Evolutionary conservation across 2,113 vertebrate species (phyloP), one percentile per base, ranked within the genome.

Genomic region (Cynocephalus volans): DNA sequence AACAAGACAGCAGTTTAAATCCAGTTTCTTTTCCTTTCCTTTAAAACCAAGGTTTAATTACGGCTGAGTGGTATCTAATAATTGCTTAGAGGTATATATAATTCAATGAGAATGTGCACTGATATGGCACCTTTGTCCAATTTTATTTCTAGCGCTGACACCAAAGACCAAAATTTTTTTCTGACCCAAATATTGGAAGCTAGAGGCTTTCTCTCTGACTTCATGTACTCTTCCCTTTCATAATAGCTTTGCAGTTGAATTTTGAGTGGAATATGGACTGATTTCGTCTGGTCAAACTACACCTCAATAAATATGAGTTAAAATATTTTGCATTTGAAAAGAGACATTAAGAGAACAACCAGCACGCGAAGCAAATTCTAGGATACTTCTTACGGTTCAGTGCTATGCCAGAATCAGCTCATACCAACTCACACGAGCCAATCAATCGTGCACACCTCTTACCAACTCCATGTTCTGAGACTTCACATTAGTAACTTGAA

Each of bases 131-230:
- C 21, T 88, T 80, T 69, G 19, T 45, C 26, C 52, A 50, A 36
- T 50, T 92, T 89, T 81, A 33, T 62, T 94, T 81, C 31, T 69
- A 70, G 36, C 11, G 80, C 31, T 54, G 36, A 65, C 41, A 69
- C 15, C 33, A 67, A 82, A 81, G 83, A 24, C 8, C 4, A 82
- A 4, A 26, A 90, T 84, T 88, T 64, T 70, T 56, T n/a, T 64
- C n/a, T 96, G 41, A 48, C 41, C 45, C 69, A 58, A 83, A 58
- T 58, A 83, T 60, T 64, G 87, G 90, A 94, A 96, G 23, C 21
- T 19, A 33, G 19, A 86, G n/a, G 10, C 2, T 77, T 69, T 83
- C n/a, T 64, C 23, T 23, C 5, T 76, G 41, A 54, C 41, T 33
- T 45, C 36, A 1, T 17, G 5, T n/a, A 19, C 8, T 65, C 17